phyloP scores from a whole-genome alignment of 1,140 invertebrate genomes.

The Bombus difficillimus region DNA sequence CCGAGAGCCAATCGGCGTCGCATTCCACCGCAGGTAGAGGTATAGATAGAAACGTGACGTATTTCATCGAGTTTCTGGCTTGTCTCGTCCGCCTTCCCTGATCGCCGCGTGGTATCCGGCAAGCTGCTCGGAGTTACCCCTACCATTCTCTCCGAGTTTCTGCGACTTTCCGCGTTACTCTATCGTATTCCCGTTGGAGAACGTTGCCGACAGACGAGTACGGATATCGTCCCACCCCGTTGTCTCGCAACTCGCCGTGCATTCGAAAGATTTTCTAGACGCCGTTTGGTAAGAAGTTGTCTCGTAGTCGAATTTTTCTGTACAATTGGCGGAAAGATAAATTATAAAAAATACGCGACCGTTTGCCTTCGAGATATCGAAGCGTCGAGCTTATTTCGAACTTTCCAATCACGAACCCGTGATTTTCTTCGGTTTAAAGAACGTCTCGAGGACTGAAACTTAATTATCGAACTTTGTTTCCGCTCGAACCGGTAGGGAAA shows the following conservation, averaged over 20 bases:
- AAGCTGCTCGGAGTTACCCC: not conserved
- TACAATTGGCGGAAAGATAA: not conserved
- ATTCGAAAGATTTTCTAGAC: not conserved
- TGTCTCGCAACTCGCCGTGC: accelerated
- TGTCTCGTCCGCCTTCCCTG: conserved; percentile 46
- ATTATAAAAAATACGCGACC: too few relatives aligned
- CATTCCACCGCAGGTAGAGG: conserved; percentile 81
- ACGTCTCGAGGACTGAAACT: too few relatives aligned
- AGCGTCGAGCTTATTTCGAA: too few relatives aligned
- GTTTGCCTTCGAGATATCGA: too few relatives aligned
- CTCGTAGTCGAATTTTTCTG: not conserved
- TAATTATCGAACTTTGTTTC: too few relatives aligned
- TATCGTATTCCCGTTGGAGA: not conserved
- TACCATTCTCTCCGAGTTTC: not conserved
- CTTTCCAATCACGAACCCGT: too few relatives aligned
- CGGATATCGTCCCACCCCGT: accelerated
- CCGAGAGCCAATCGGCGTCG: conserved; percentile 81
- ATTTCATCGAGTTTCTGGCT: conserved; percentile 48
- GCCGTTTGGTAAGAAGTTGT: not conserved
- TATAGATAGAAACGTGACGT: conserved; percentile 64
- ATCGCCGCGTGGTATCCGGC: conserved; percentile 11
- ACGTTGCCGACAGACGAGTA: not conserved
- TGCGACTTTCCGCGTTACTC: not conserved
- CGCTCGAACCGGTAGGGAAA: too few relatives aligned
- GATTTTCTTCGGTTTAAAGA: too few relatives aligned